Conservation (phyloP, 2,113 vertebrate species). For the Nycticryphes semicollaris region DNA sequence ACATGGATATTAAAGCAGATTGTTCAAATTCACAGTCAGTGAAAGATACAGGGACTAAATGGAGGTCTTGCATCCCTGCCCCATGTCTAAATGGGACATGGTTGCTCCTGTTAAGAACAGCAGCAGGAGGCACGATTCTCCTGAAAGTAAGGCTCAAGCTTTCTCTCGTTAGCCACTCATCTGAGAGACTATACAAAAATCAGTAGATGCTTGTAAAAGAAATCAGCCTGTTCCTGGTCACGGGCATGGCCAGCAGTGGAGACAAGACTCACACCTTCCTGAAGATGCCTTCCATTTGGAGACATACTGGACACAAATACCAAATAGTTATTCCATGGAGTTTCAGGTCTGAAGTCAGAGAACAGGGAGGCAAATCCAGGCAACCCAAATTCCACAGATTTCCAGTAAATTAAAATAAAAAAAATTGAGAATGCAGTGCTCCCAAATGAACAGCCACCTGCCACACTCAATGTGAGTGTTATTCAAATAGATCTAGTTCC, state of each 20-base stretch:
- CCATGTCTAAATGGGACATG: not conserved
- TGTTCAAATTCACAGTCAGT: not conserved
- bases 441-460: not conserved
- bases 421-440: not conserved
- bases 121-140: not conserved
- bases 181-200: not conserved
- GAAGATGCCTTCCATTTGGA: not conserved
- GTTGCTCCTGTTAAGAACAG: not conserved
- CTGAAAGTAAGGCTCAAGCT: not conserved
- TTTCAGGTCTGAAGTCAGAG: not conserved
- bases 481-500: not conserved
- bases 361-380: not conserved
- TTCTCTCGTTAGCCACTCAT: not conserved
- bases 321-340: not conserved
- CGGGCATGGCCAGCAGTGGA: not conserved
- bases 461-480: not conserved
- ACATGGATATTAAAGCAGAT: not conserved
- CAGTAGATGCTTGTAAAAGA: not conserved
- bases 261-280: not conserved
- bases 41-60: not conserved
- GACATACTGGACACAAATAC: not conserved
- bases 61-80: not conserved
- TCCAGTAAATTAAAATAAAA: not conserved
- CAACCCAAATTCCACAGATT: not conserved
- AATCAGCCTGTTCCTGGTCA: not conserved